Evolutionary conservation across 2,113 vertebrate species (phyloP), one percentile per base, ranked within the genome.

Genomic region (Sylvietta virens): DNA sequence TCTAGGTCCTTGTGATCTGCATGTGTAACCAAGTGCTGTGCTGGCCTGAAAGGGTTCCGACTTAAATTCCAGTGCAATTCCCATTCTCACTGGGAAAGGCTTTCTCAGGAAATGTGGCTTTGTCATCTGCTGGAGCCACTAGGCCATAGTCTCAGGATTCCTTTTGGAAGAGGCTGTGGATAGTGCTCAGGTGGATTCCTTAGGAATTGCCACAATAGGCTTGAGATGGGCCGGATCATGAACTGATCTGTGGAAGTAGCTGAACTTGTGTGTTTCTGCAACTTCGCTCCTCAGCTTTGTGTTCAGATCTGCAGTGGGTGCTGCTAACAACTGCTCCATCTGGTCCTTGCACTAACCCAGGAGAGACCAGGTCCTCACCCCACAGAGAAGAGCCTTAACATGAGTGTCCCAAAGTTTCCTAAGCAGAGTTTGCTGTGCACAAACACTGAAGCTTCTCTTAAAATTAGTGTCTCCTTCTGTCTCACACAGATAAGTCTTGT

Each of bases 401-500:
- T 7, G 12, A 13, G 60, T 6, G 4, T 33, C 86, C 6, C 2
- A 27, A 23, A 23, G 35, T 47, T 56, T 57, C 61, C 27, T 47
- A 6, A 40, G 84, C 51, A 14, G 12, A 39, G 54, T 72, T 91
- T 93, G 94, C 93, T 24, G 81, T 86, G 85, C 77, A 65, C 73
- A 51, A 64, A 58, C 70, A 77, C 40, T 7, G 10, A 21, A 54
- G 67, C 76, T 61, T 35, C 78, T 94, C 87, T 67, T 93, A 71
- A 80, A 97, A 95, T 67, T n/a, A 71, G 90, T 94, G 88, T 97
- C 81, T 98, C 94, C 96, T 95, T 94, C 84, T 97, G 50, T 97
- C 90, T 94, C 95, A 97, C 73, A 60, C 98, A 98, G 98, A 98
- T 98, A 92, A 98, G 73, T 90, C 89, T 95, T 51, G 88, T 6